Evolutionary conservation across 1,140 invertebrate species (phyloP), one percentile per base, ranked within the genome.

Genomic region (Littorina saxatilis): DNA sequence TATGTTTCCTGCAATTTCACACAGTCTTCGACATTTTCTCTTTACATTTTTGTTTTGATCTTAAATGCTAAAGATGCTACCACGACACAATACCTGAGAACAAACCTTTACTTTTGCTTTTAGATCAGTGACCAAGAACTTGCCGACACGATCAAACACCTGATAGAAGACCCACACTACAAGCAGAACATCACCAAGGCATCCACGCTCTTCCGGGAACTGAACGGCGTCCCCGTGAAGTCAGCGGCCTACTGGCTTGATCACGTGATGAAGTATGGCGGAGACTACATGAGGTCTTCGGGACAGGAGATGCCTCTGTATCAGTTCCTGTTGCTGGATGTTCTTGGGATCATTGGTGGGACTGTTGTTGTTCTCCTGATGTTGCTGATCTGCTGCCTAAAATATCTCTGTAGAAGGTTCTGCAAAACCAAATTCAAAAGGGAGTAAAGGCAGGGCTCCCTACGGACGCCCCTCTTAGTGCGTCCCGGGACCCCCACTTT

Each of bases 231-330:
- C 11, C 84, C 88, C 11, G 1, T n/a, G 35, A 79, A 85, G 61
- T 77, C 50, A 72, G 87, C 82, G 11, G 83, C 86, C 0, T 86
- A 81, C 58, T 87, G 85, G 86, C 79, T 90, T 47, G 82, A 89
- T 50, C 83, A 88, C 79, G 85, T 88, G 66, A 83, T 88, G 11
- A 85, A 84, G 63, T 87, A 87, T 81, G 89, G 88, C 7, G 83
- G 84, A 29, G 76, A 76, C 11, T 84, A 89, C 73, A 68, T 90
- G 37, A 72, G 85, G 15, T 83, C 85, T 5, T 23, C 75, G 3
- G 79, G 77, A 39, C 74, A 81, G 17, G 52, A 79, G 58, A 79
- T 88, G 63, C 82, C 84, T 15, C 78, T 75, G 43, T 87, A 83
- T 68, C 76, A 86, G 58, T 87, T 87, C 72, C 74, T 80, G 29